A percentile compares a stretch with the other conserved stretches of the same genome.
These are phyloP conservation scores for Gymnobelideus leadbeateri DNA, from an alignment of 2,113 vertebrate species.

Conservation along the genomic window DNA sequence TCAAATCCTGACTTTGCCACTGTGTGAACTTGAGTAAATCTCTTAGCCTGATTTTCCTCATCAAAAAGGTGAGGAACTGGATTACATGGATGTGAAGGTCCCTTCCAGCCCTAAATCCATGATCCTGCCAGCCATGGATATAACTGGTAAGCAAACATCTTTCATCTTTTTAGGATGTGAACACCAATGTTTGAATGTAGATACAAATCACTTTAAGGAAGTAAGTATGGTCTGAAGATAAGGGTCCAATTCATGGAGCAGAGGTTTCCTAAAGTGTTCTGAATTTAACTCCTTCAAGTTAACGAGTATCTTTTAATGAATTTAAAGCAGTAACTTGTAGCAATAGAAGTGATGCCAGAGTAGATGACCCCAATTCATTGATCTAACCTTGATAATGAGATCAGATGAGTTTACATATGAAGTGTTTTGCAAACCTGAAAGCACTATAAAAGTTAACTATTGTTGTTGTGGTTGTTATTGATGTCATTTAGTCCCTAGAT, in stretches of 20 bases:
- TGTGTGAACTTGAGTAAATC: not conserved
- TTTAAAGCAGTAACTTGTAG: not conserved
- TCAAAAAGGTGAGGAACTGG: not conserved
- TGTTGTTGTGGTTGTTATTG: not conserved
- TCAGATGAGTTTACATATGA: not conserved
- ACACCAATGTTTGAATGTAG: not conserved
- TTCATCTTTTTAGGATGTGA: not conserved
- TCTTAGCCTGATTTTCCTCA: not conserved
- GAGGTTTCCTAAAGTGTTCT: conserved; percentile 6
- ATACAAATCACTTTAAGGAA: conserved; percentile 18
- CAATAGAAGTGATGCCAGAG: not conserved
- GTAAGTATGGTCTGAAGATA: not conserved
- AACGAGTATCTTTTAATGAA: not conserved
- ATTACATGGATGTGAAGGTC: not conserved
- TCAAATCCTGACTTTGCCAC: not conserved
- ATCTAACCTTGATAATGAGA: not conserved
- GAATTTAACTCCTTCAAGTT: not conserved
- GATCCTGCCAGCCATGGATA: not conserved
- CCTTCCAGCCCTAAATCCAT: not conserved
- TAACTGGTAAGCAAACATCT: not conserved
- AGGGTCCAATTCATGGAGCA: not conserved
- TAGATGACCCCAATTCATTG: not conserved
- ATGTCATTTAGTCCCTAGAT: not conserved
- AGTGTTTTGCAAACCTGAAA: not conserved
- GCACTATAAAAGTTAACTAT: not conserved